Base-by-base conservation (phyloP, 2,888 invertebrate genomes). In the Chloromyia formosa region DNA sequence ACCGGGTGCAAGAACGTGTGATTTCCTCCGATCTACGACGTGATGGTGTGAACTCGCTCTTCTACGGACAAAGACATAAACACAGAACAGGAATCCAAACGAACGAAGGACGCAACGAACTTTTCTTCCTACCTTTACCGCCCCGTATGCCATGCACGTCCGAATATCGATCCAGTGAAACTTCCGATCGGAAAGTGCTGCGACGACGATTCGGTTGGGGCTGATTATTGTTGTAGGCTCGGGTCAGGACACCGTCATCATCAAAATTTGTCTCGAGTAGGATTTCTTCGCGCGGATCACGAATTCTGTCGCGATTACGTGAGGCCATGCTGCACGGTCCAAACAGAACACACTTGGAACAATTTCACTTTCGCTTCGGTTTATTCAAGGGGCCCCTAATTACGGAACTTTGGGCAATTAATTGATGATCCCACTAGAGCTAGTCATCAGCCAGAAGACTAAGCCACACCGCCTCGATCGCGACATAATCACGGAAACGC, bases 261-360 rank as follows among this genome's bases (percentile, higher is more conserved):
- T 86, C 86, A 75, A 86, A 86, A 79, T 86, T 86, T 14, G 86
- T 86, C 80, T 86, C 86, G 75, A 86, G 81, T n/a, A 85, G 79
- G 66, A 85, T 84, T 77, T 85, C 84, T 78, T 85, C 85, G 73
- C 85, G 84, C 1, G 83, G 85, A 82, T 85, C 85, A n/a, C 83
- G 82, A 68, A 77, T 72, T 60, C 73, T 74, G 71, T 77, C 77
- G 7, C 77, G 72, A 61, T 75, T 77, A 42, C 56, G 64, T 18
- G 74, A 73, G 12, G 42, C 72, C 77, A 77, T 77, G 5, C 12
- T 54, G 66, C 20, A 16, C 45, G 10, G 49, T 3, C 3, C 14
- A 49, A 3, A 49, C 49, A 49, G n/a, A n/a, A n/a, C 49, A n/a
- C 49, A 49, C 49, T 49, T n/a, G 12, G 2, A 49, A n/a, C 49